These are phyloP conservation scores for Pinna nobilis DNA, from an alignment of 1,140 invertebrate species.

Conservation along the genomic window DNA sequence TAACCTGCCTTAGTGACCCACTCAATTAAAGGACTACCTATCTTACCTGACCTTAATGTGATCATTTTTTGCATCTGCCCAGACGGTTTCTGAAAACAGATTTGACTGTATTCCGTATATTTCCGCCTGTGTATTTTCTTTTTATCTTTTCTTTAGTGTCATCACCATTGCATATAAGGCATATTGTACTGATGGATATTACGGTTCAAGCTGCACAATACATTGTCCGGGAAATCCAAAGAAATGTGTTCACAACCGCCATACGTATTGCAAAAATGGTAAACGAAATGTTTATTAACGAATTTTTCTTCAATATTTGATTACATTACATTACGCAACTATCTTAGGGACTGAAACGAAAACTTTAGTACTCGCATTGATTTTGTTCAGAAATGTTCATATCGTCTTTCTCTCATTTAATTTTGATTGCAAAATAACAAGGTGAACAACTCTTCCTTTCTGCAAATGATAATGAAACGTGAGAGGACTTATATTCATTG, in stretches of 20 bases:
- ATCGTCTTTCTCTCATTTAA: too few relatives aligned
- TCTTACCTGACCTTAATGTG: too few relatives aligned
- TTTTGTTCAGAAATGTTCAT: too few relatives aligned
- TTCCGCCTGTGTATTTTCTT: too few relatives aligned
- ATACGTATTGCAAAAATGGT: constrained; percentile 22
- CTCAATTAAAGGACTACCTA: too few relatives aligned
- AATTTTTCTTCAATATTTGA: background rate
- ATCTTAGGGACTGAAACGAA: background rate
- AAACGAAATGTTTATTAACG: background rate
- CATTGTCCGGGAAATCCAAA: constrained; percentile 10
- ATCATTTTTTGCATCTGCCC: too few relatives aligned
- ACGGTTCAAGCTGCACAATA: background rate
- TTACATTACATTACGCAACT: background rate
- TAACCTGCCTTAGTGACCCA: too few relatives aligned
- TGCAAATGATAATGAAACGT: background rate
- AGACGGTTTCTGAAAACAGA: too few relatives aligned
- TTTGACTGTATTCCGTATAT: too few relatives aligned
- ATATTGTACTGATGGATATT: constrained; percentile 9
- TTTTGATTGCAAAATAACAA: too few relatives aligned
- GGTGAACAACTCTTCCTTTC: too few relatives aligned
- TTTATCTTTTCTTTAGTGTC: background rate
- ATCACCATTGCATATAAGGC: constrained; percentile 12
- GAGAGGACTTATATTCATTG: background rate
- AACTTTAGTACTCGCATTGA: too few relatives aligned
- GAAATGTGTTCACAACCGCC: constrained; percentile 1